These are phyloP conservation scores for Heliconius aoede DNA, from an alignment of 2,888 invertebrate species.

Conservation along the genomic window DNA sequence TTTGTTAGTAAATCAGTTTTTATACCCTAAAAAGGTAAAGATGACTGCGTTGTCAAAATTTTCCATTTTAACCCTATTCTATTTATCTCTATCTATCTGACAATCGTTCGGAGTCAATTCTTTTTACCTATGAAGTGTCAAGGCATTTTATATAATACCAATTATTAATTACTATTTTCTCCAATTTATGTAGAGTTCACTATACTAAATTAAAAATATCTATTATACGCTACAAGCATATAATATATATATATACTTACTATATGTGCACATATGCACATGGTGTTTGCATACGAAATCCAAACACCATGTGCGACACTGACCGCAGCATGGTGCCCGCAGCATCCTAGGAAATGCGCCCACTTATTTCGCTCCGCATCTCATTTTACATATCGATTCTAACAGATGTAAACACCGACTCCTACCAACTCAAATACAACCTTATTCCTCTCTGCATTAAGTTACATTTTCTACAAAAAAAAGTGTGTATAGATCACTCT, in stretches of 20 bases:
- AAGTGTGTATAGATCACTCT: constrained; percentile 32
- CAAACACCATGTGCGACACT: constrained; percentile 57
- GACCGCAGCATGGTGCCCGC: constrained; percentile 68
- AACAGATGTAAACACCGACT: constrained; percentile 57
- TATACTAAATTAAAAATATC: neutral
- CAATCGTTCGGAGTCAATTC: neutral
- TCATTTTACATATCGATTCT: constrained; percentile 59
- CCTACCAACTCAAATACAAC: constrained; percentile 44
- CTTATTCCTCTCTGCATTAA: constrained; percentile 47
- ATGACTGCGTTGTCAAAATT: too few relatives aligned
- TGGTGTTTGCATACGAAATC: too few relatives aligned
- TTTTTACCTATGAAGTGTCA: neutral
- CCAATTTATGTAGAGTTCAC: neutral
- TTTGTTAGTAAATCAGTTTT: neutral
- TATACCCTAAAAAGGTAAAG: too few relatives aligned
- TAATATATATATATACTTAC: too few relatives aligned
- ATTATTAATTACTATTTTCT: neutral
- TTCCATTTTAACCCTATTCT: neutral
- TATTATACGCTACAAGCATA: neutral
- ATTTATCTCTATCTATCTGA: too few relatives aligned
- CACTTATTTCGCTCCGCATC: constrained; percentile 79
- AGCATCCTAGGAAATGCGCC: constrained; percentile 78
- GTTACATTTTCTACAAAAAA: constrained; percentile 51
- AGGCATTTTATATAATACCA: neutral
- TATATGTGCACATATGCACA: too few relatives aligned